Evolutionary conservation across 2,113 vertebrate genomes (phyloP), one percentile per base, ranked within the genome.

Genomic region (Sminthopsis crassicaudata): DNA sequence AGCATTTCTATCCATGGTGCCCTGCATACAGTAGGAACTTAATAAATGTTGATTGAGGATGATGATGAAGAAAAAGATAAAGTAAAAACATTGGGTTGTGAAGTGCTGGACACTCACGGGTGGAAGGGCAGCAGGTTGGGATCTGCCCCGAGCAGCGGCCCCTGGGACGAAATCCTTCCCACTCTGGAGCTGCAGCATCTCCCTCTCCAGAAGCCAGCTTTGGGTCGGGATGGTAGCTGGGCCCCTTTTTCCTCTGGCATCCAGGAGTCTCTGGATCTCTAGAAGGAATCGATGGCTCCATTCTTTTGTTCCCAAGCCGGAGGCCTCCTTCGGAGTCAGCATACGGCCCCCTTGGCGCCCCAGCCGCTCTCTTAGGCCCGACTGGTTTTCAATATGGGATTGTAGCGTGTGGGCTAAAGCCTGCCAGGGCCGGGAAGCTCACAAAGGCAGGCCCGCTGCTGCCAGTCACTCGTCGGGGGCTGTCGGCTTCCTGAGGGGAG

Each of bases 351-450:
- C 67, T 42, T 23, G 67, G 67, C 3, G n/a, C 67, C 67, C 97
- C 97, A 96, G 97, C 97, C 96, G 96, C 97, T 97, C 96, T 98
- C 97, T 97, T 91, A 97, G 97, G 96, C 90, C 0, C 96, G 95
- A 97, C 97, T 98, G 97, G 97, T 97, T 96, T 8, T 1, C 52
- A 94, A 52, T 52, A 84, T 89, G 92, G 96, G 96, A 94, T 96
- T 97, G 97, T 88, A 96, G 51, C 30, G 94, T 48, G 95, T 84
- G 52, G 96, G 94, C 97, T 96, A 95, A 12, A 0, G 94, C 90
- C 95, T 88, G 94, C 95, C 67, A 5, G 89, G 94, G 94, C 91
- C 67, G 42, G 95, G 93, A 52, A 95, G 57, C 89, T 48, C 96
- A 97, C 97, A 97, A 95, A 93, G 95, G 92, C 12, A 89, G 94